Evolutionary conservation across 2,113 vertebrate genomes (phyloP), one percentile per base, ranked within the genome.

Genomic region (Callospermophilus lateralis): DNA sequence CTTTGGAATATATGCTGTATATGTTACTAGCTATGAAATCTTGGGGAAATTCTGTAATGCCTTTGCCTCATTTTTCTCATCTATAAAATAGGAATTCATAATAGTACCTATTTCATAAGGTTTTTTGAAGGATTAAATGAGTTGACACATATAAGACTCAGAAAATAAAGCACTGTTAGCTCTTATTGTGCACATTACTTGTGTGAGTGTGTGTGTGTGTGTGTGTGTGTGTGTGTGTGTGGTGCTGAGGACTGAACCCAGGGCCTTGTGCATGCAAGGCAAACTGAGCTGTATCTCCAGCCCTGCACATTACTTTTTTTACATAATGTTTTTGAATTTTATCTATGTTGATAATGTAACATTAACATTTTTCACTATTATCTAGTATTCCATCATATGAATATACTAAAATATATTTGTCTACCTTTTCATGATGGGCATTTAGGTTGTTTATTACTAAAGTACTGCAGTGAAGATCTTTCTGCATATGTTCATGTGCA

Each of bases 21-120:
- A 51, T 85, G 34, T 89, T 87, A 61, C 45, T 89, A 95, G 13
- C 26, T 95, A 9, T 55, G n/a, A 39, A 45, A 81, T 30, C 28
- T 89, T 91, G 61, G 42, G 20, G 12, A 83, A 92, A 81, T 93
- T 76, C 65, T n/a, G 90, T 87, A 67, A 55, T 92, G 48, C 95
- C 51, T 61, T 45, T 51, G 67, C 51, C 19, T 93, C 48, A 88
- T 90, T 93, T 94, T 76, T 79, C 58, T 91, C 67, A 92, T 67
- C 8, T 77, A 73, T 97, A 95, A 93, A 90, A 90, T 79, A 39
- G 42, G 61, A 93, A 89, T 85, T 97, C 55, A 68, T 63, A 65
- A 63, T 83, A 90, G 20, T 58, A 81, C 19, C 22, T 81, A 78
- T 45, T n/a, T 63, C 2, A 42, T 72, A 92, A 85, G 42, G 51